Conservation (phyloP, 2,113 vertebrate species). For the Ornithorhynchus anatinus region DNA sequence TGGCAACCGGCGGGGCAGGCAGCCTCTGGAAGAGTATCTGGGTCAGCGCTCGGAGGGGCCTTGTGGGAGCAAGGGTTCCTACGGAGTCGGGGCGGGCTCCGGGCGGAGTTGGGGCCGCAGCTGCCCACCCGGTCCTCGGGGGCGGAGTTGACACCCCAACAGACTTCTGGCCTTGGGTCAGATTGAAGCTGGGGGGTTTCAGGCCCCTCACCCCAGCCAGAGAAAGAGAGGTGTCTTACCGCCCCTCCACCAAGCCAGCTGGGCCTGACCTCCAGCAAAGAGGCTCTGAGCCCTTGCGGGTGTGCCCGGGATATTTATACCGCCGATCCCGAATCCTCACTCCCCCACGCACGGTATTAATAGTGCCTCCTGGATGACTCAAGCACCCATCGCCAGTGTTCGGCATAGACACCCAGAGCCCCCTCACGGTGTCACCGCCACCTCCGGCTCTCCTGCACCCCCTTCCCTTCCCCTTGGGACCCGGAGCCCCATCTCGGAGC, state of each 20-base stretch:
- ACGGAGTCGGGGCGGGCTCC: neutral
- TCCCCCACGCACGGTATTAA: constrained; percentile 6
- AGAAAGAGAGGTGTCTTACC: neutral
- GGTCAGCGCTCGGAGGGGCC: neutral
- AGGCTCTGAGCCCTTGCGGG: neutral
- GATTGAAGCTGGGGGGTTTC: no score
- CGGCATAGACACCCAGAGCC: neutral
- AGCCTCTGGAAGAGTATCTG: neutral
- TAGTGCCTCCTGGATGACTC: constrained; percentile 13
- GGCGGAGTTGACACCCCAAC: neutral
- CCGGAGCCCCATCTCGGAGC: neutral
- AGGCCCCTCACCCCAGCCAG: neutral
- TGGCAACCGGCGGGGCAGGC: neutral
- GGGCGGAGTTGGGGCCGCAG: neutral
- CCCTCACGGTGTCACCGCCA: neutral
- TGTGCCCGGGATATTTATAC: neutral
- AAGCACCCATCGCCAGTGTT: neutral
- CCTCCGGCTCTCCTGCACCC: neutral
- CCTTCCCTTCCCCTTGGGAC: no score
- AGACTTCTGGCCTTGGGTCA: no score
- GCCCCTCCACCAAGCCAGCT: neutral
- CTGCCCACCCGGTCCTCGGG: neutral
- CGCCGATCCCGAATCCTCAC: neutral
- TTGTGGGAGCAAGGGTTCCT: neutral
- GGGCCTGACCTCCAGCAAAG: rapidly evolving